Conservation (phyloP, 2,113 vertebrate genomes). For the Neolamprologus kungweensis region DNA sequence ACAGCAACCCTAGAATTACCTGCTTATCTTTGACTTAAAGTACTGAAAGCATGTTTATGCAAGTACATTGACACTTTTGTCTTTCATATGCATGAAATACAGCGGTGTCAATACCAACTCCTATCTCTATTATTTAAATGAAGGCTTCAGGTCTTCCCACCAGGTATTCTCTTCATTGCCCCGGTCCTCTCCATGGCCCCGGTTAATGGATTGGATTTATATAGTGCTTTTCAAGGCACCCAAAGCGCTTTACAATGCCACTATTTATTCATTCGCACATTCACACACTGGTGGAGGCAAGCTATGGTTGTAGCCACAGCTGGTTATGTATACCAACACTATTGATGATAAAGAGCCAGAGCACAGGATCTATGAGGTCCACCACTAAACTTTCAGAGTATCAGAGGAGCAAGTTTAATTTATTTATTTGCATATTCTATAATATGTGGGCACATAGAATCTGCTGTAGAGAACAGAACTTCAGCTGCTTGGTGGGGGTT, state of each 20-base stretch:
- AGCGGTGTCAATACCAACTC: not conserved
- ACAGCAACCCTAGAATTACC: not conserved
- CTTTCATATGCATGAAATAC: not conserved
- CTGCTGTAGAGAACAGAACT: not conserved
- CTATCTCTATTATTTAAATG: not conserved
- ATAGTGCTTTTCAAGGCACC: no score
- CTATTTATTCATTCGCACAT: no score
- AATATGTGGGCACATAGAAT: not conserved
- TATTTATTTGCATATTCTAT: slow-evolving; percentile 3
- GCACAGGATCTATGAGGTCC: not conserved
- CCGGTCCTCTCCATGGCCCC: not conserved
- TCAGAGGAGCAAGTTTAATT: not conserved
- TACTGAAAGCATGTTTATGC: not conserved
- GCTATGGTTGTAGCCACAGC: no score
- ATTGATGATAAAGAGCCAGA: slow-evolving; percentile 19
- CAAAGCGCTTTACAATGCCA: no score
- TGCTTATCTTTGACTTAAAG: not conserved
- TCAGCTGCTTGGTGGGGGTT: not conserved
- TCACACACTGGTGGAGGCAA: no score
- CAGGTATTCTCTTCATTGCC: not conserved
- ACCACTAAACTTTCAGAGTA: not conserved
- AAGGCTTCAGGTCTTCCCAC: not conserved
- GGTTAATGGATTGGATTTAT: not conserved
- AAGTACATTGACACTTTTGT: not conserved
- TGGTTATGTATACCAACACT: not conserved